Percentiles rank a stretch among this genome's conserved stretches.
Evolutionary conservation across 2,797 vertebrate genomes (phyloP).

Genomic region (Tadarida brasiliensis): DNA sequence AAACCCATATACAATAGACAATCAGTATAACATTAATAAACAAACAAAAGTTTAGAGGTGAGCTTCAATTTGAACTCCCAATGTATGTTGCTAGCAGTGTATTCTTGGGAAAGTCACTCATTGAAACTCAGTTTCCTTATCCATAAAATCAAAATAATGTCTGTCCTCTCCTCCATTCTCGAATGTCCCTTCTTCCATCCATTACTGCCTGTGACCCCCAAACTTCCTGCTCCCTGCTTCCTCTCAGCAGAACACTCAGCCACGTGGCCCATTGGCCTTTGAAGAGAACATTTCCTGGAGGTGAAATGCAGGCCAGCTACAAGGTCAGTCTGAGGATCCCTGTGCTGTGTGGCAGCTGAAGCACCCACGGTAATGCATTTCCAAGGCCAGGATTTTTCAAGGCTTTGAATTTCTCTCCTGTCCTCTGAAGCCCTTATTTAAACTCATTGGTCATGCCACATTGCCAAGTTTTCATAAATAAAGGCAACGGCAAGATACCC

Average conservation of each 20-base stretch:
- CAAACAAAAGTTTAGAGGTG: neutral
- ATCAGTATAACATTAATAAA: neutral
- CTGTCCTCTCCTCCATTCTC: neutral
- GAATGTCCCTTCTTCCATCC: neutral
- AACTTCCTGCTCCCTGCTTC: neutral
- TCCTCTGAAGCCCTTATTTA: neutral
- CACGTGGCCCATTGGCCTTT: neutral
- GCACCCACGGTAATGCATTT: neutral
- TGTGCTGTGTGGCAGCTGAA: neutral
- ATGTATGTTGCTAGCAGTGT: neutral
- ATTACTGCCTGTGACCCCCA: fast-evolving
- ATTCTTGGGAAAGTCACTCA: neutral
- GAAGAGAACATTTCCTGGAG: neutral
- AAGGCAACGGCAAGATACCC: neutral
- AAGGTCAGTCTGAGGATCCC: neutral
- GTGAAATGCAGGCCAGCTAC: fast-evolving
- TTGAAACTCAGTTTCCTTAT: neutral
- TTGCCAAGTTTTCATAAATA: neutral
- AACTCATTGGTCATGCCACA: neutral
- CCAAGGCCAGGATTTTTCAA: neutral
- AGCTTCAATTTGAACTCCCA: neutral
- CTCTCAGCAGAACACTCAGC: neutral
- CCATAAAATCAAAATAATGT: neutral
- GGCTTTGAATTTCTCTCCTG: neutral
- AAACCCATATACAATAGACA: neutral